These are phyloP conservation scores for Volucella inanis DNA, from an alignment of 2,888 invertebrate species.

Conservation along the genomic window DNA sequence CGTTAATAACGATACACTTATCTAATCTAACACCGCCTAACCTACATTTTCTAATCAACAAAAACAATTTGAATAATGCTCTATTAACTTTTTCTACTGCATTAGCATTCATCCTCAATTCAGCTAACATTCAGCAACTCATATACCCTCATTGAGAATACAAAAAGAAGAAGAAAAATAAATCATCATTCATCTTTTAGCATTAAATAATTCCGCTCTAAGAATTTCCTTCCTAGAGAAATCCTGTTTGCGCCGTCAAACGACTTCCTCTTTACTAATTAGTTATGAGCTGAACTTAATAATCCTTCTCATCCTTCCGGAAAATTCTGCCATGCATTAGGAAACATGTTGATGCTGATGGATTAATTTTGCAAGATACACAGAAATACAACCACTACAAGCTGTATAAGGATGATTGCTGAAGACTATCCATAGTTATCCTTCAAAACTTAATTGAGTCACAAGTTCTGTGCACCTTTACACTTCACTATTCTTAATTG, in stretches of 20 bases:
- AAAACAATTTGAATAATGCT: too few relatives aligned
- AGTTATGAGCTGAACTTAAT: conserved; percentile 59
- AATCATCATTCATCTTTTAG: neutral
- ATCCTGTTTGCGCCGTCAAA: conserved; percentile 14
- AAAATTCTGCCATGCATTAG: conserved; percentile 48
- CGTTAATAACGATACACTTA: too few relatives aligned
- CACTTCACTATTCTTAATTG: too few relatives aligned
- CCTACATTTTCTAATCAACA: too few relatives aligned
- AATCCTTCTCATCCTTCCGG: conserved; percentile 48
- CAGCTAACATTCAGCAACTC: neutral
- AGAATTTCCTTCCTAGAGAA: conserved; percentile 26
- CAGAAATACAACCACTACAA: conserved; percentile 11
- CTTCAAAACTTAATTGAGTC: too few relatives aligned
- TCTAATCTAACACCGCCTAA: too few relatives aligned
- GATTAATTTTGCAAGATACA: conserved; percentile 35
- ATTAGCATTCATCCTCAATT: neutral
- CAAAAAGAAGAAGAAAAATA: neutral
- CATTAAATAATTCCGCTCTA: conserved; percentile 10
- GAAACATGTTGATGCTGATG: conserved; percentile 26
- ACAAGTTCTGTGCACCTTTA: too few relatives aligned
- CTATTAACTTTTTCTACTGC: too few relatives aligned
- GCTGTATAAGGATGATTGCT: too few relatives aligned
- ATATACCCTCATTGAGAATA: too few relatives aligned
- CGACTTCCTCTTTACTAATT: conserved; percentile 30
- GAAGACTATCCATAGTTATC: too few relatives aligned